Evolutionary conservation across 2,113 vertebrate species (phyloP).

Genomic region (Martes martes): DNA sequence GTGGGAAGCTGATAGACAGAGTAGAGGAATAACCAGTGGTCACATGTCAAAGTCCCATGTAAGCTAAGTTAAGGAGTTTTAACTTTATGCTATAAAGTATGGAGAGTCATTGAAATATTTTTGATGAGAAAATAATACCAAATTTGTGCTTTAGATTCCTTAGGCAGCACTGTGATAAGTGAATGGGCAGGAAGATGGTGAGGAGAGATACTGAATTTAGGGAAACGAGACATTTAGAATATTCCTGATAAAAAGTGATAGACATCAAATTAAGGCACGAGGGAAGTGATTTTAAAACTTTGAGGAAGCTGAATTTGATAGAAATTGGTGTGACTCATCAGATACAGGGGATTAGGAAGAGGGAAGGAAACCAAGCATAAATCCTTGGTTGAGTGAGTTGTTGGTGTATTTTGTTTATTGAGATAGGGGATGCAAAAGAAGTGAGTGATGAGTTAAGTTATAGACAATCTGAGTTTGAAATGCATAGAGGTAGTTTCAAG

Average conservation of each 20-base stretch:
- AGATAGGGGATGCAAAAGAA: neutral
- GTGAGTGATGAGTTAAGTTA: neutral
- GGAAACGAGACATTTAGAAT: neutral
- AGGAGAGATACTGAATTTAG: neutral
- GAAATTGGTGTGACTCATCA: neutral
- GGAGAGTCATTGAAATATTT: neutral
- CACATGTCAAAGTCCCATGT: neutral
- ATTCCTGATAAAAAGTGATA: neutral
- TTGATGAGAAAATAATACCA: neutral
- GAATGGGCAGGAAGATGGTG: neutral
- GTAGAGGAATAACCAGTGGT: neutral
- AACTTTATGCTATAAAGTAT: neutral
- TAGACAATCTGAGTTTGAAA: neutral
- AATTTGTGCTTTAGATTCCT: neutral
- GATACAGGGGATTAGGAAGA: neutral
- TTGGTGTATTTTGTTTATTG: neutral
- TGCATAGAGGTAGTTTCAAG: neutral
- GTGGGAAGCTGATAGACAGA: neutral
- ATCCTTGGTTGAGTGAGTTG: neutral
- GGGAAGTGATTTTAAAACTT: neutral
- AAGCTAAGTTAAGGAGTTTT: neutral
- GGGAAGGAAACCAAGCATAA: neutral
- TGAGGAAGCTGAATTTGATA: neutral
- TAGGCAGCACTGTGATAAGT: neutral
- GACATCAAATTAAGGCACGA: neutral